phyloP scores from a whole-genome alignment of 1,140 invertebrate species.

The Nebria ingens region DNA sequence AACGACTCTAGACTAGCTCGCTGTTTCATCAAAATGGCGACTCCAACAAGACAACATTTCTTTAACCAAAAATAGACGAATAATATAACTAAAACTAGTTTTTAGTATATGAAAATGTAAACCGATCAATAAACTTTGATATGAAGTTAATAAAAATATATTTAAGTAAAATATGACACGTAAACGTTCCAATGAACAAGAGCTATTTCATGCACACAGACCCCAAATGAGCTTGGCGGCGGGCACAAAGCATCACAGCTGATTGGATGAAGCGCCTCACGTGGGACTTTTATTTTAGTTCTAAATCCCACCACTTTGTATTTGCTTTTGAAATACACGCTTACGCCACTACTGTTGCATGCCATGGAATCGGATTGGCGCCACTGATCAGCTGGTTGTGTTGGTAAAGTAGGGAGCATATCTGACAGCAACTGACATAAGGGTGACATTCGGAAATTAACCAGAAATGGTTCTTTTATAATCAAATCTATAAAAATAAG shows the following conservation, averaged over 20 bases:
- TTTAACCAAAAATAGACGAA: conserved; percentile 13
- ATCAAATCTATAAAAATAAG: no score
- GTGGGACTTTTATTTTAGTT: conserved; percentile 32
- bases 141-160: conserved; percentile 12
- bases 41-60: conserved; percentile 39
- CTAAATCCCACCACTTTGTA: conserved; percentile 14
- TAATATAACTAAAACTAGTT: conserved; percentile 19
- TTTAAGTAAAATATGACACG: conserved; percentile 18
- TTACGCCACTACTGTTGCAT: conserved; percentile 12
- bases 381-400: conserved; percentile 14
- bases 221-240: conserved; percentile 46
- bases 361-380: conserved; percentile 20
- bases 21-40: conserved; percentile 42
- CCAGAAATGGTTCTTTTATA: no score
- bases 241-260: conserved; percentile 44
- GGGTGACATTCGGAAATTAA: no score
- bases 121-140: conserved; percentile 19
- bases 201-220: conserved; percentile 41
- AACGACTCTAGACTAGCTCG: conserved; percentile 4
- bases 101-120: conserved; percentile 16
- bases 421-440: not conserved
- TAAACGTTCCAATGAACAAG: conserved; percentile 30
- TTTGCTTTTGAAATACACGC: not conserved
- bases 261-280: conserved; percentile 41
- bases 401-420: not conserved